Conservation (phyloP, 2,113 vertebrate species). For the Glaucomys volans region DNA sequence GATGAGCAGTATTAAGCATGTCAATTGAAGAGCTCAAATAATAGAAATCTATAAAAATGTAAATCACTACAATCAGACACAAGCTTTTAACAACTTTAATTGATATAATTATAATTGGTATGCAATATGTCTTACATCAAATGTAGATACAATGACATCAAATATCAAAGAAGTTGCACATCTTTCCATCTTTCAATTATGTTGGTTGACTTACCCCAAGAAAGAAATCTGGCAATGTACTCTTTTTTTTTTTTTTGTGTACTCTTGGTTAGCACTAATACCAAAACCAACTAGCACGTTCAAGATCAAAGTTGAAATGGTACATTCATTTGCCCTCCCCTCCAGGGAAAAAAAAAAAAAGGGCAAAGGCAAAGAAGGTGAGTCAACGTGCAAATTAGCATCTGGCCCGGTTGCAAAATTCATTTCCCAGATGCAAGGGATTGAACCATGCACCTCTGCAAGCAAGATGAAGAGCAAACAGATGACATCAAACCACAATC, state of each 20-base stretch:
- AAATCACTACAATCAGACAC: conserved; percentile 37
- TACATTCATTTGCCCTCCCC: conserved; percentile 75
- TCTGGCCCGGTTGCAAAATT: conserved; percentile 56
- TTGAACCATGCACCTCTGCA: conserved; percentile 55
- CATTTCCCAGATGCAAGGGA: conserved; percentile 45
- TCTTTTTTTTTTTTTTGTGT: no score
- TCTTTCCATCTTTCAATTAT: conserved; percentile 55
- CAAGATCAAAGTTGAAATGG: conserved; percentile 68
- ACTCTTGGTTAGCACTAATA: conserved; percentile 36
- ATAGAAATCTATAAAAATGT: conserved; percentile 9
- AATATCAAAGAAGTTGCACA: conserved; percentile 72
- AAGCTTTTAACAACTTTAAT: conserved; percentile 81
- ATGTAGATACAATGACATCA: conserved; percentile 68
- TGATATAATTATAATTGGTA: conserved; percentile 65
- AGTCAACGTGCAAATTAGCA: conserved; percentile 77
- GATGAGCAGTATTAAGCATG: neutral
- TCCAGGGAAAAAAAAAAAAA: neutral
- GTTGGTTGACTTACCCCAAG: conserved; percentile 10
- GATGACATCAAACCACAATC: conserved; percentile 30
- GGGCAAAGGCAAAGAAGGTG: conserved; percentile 80
- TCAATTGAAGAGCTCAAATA: neutral
- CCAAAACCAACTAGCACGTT: conserved; percentile 46
- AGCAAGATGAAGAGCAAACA: conserved; percentile 60
- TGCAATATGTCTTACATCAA: conserved; percentile 75
- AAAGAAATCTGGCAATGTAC: conserved; percentile 40